Conservation (phyloP, 2,113 vertebrate species). For the Hyperopisus bebe region DNA sequence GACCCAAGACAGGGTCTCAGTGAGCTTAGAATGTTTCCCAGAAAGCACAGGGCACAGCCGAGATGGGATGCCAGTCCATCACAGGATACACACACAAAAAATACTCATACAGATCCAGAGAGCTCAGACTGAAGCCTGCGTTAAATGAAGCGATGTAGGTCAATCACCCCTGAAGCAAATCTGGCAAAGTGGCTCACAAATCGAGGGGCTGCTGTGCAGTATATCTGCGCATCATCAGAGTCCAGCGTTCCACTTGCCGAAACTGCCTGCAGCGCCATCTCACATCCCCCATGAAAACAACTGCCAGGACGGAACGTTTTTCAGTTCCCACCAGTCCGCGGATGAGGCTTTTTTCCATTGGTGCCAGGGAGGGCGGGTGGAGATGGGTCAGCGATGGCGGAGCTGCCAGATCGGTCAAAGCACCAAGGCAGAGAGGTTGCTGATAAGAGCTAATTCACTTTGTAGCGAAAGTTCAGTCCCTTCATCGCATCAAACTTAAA, state of each 20-base stretch:
- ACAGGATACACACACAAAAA: background rate
- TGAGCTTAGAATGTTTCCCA: background rate
- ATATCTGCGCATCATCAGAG: background rate
- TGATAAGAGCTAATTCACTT: background rate
- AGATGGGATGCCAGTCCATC: background rate
- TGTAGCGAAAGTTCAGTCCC: background rate
- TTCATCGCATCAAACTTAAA: background rate
- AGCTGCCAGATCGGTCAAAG: background rate
- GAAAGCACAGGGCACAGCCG: background rate
- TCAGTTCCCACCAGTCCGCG: background rate
- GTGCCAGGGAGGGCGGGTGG: background rate
- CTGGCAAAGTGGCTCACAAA: constrained; percentile 23
- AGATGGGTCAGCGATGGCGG: background rate
- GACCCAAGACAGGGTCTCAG: background rate
- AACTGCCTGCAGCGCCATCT: constrained; percentile 27
- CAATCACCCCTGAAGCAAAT: constrained; percentile 32
- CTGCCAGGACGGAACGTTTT: constrained; percentile 38
- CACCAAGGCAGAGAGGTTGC: background rate
- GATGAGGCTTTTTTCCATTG: background rate
- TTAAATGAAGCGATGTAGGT: background rate
- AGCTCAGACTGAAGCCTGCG: constrained; percentile 30
- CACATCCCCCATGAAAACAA: constrained; percentile 48
- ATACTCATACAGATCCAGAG: constrained; percentile 21
- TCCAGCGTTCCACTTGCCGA: background rate
- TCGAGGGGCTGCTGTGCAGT: constrained; percentile 34